These are phyloP conservation scores for Synanthedon tipuliformis DNA, from an alignment of 2,888 invertebrate genomes.

Conservation along the genomic window DNA sequence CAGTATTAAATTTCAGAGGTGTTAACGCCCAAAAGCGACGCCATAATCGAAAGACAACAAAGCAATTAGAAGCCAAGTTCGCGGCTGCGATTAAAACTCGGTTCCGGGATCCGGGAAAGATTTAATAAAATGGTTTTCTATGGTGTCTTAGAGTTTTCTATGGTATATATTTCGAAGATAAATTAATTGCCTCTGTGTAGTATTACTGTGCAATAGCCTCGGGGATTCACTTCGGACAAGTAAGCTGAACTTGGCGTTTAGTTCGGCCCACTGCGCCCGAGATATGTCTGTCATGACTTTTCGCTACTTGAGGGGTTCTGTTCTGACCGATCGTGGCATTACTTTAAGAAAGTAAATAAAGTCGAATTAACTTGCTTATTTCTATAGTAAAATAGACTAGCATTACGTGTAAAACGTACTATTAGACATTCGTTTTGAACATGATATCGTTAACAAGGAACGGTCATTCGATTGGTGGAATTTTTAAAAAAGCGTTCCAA, in stretches of 20 bases:
- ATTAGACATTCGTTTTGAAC: too few relatives aligned
- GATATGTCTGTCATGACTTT: neutral
- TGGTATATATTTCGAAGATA: too few relatives aligned
- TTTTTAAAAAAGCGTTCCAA: too few relatives aligned
- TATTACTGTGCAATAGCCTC: neutral
- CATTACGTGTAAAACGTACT: neutral
- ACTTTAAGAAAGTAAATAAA: too few relatives aligned
- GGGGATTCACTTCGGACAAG: neutral
- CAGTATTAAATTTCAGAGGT: neutral
- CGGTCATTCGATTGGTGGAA: too few relatives aligned
- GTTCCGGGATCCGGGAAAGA: constrained; percentile 4
- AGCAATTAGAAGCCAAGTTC: constrained; percentile 17
- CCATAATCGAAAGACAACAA: constrained; percentile 7
- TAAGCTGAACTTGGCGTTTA: neutral
- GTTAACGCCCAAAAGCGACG: constrained; percentile 1
- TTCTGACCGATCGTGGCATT: too few relatives aligned
- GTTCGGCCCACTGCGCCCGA: neutral
- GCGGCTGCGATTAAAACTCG: constrained; percentile 14
- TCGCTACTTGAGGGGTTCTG: too few relatives aligned
- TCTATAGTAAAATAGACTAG: too few relatives aligned
- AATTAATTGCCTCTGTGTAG: too few relatives aligned
- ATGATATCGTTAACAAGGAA: too few relatives aligned
- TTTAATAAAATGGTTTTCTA: neutral
- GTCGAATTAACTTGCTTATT: too few relatives aligned
- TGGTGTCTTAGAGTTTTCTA: too few relatives aligned